phyloP scores from a whole-genome alignment of 2,113 vertebrate species.

The Chlamydotis undulata region DNA sequence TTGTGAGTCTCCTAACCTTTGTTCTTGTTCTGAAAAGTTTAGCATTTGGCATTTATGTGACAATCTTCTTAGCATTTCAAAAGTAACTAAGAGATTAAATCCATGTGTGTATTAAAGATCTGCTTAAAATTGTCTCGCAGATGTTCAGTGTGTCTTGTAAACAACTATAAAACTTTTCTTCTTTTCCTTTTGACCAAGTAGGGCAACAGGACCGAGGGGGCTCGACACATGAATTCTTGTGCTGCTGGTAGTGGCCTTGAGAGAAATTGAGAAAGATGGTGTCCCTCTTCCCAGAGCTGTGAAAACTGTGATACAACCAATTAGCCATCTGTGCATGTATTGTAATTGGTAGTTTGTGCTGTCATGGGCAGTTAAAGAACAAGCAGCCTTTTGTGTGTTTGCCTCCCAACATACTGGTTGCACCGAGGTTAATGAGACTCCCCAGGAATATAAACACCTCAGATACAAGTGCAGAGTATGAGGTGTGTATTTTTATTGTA shows the following conservation, averaged over 20 bases:
- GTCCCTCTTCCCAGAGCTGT: neutral
- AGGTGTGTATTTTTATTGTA: neutral
- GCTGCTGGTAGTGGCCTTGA: neutral
- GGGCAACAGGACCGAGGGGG: neutral
- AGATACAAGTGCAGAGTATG: neutral
- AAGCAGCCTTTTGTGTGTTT: neutral
- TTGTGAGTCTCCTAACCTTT: neutral
- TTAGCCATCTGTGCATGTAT: slow-evolving; percentile 50
- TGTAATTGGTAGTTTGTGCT: neutral
- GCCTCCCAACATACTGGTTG: neutral
- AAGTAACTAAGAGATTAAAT: neutral
- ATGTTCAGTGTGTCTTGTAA: neutral
- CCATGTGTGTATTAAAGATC: neutral
- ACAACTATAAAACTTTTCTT: neutral
- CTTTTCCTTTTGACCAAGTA: neutral
- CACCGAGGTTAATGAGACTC: slow-evolving; percentile 2
- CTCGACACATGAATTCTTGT: neutral
- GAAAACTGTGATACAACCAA: slow-evolving; percentile 26
- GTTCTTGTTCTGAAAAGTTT: neutral
- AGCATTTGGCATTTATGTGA: neutral
- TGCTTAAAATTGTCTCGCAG: neutral
- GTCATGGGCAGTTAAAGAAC: slow-evolving; percentile 21
- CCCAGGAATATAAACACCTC: neutral
- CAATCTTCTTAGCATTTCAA: neutral
- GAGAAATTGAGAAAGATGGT: neutral